Percentiles rank a stretch among this genome's conserved stretches.
Evolutionary conservation across 2,888 invertebrate species (phyloP).

Genomic region (Nomada goodeniana): DNA sequence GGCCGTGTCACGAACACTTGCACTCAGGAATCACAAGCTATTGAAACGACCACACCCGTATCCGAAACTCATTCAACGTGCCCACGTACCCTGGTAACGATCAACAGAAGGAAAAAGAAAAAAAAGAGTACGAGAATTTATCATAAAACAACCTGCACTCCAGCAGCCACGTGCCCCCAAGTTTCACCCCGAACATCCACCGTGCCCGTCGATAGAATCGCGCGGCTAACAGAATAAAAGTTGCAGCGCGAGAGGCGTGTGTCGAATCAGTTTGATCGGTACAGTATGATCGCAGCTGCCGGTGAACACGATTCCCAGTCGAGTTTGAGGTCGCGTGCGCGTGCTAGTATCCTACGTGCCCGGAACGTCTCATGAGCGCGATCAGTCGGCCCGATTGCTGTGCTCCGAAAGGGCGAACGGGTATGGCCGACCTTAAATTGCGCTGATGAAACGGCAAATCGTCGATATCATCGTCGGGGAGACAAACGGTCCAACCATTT

Average conservation of each 20-base stretch:
- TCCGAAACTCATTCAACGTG: too few species aligned
- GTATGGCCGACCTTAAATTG: slow-evolving; percentile 65
- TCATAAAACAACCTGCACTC: background rate
- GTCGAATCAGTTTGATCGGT: slow-evolving; percentile 12
- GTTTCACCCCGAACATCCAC: background rate
- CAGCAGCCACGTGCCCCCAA: background rate
- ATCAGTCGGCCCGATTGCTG: slow-evolving; percentile 63
- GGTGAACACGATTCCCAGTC: slow-evolving; percentile 34
- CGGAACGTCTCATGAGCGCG: slow-evolving; percentile 65
- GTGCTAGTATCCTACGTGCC: slow-evolving; percentile 63
- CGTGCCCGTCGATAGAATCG: slow-evolving; percentile 5
- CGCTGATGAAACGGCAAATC: slow-evolving; percentile 74
- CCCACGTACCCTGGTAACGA: too few species aligned
- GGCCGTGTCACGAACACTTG: too few species aligned
- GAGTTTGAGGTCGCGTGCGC: slow-evolving; percentile 56
- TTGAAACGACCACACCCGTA: too few species aligned
- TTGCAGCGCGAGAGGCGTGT: slow-evolving; percentile 5
- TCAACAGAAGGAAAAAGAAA: background rate
- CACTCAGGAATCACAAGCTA: too few species aligned
- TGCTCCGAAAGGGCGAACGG: slow-evolving; percentile 51
- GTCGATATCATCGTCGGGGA: slow-evolving; percentile 58
- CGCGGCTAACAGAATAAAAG: slow-evolving; percentile 9
- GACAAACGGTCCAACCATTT: slow-evolving; percentile 66
- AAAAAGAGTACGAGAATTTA: background rate
- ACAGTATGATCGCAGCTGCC: background rate